Base-by-base conservation (phyloP, 2,888 invertebrate species). In the Chrysolina americana region DNA sequence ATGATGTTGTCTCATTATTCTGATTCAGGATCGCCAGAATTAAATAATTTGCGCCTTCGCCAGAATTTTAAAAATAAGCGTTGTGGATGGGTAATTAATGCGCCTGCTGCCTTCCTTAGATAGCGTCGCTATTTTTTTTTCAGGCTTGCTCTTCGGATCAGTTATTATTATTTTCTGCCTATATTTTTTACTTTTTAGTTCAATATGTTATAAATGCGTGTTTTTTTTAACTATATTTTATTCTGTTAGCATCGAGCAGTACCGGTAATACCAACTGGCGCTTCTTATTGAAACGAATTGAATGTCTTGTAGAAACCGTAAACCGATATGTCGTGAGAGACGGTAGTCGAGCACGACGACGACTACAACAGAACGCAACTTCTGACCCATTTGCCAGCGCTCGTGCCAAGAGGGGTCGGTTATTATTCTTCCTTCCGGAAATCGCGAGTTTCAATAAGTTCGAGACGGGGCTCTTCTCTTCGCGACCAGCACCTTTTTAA, bases 251-350 rank as follows among this genome's bases (percentile, higher is more conserved):
- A 47, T 2, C 15, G 36, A 36, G 5, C 21, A 1, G 79, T 83
- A 85, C 85, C 81, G 84, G 85, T 81, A 79, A 76, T 56, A 77
- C 85, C 85, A 86, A 86, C 84, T 85, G 86, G 81, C 81, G 81
- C 70, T 59, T 74, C 77, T 79, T 73, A 77, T 76, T 74, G 76
- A 78, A 80, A 81, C 81, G 80, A 83, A 82, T 79, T 81, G 79
- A 80, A 80, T 74, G 78, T 81, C 81, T 82, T 80, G 76, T 77
- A 79, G 79, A 80, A 85, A 85, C 84, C 82, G 85, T 82, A 84
- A 83, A 79, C 82, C 85, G 82, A 84, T 85, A 84, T 85, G 85
- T 83, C 81, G 84, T 80, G 79, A 78, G 79, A 78, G 41, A 53
- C n/a, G 41, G 13, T 76, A 78, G 56, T 76, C 53, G 65, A 74